Evolutionary conservation across 2,113 vertebrate genomes (phyloP), one percentile per base, ranked within the genome.

Genomic region (Narcine bancroftii): DNA sequence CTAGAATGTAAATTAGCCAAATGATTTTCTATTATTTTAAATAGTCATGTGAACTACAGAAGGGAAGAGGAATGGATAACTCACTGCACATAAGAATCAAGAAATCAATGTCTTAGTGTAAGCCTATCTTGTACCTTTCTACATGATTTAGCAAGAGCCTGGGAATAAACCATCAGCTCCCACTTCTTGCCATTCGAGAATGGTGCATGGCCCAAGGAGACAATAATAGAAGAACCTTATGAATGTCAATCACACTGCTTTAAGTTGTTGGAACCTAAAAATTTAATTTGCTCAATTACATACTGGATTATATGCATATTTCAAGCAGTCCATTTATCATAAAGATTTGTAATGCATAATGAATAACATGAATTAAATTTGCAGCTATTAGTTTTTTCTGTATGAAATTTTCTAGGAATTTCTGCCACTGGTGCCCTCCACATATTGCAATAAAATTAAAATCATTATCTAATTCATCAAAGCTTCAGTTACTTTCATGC

Each of bases 381-480:
- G 19, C 53, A 87, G 81, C 50, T 60, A 85, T 85, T 60, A 63
- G 53, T 36, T 87, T 39, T 10, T 0, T 60, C 53, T 5, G n/a
- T 60, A 11, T 87, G 53, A 87, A 87, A 87, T 21, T 87, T 85
- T 56, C 53, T 56, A 87, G 53, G n/a, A 87, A 36, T 87, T 60
- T 87, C 56, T 60, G 33, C 13, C 81, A 60, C 17, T n/a, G 81
- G 33, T n/a, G 6, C 15, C 50, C 5, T 63, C 6, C 53, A 24
- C 53, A 87, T 60, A 19, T 60, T 56, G 26, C 81, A 85, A 60
- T 60, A 87, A 87, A 87, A 60, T 87, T 87, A 36, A 87, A 87
- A 36, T 17, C 50, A 85, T n/a, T 87, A 87, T 87, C 50, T 17
- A 87, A 87, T 36, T 87, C 81, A 63, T 87, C 81, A 87, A 87